Evolutionary conservation across 1,140 invertebrate species (phyloP), one percentile per base, ranked within the genome.

Genomic region (Asobara japonica): DNA sequence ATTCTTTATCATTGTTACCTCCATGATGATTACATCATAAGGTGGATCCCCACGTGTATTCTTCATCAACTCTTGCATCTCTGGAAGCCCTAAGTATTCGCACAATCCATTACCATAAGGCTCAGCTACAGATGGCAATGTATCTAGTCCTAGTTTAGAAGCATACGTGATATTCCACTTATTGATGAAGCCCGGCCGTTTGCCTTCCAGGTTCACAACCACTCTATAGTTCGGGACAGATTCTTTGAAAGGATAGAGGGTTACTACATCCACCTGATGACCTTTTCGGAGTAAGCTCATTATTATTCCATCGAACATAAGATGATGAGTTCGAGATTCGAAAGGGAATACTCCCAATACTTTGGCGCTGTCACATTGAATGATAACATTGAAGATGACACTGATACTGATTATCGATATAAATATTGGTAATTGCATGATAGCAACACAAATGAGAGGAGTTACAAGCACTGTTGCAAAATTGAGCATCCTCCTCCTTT

Each of bases 221-320:
- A 80, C 77, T 0, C 16, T 76, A 38, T 80, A 81, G 65, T 85
- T 85, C 0, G 71, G 33, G 78, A 65, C 3, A 18, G 16, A 33
- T 41, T 67, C 62, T 33, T 76, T 62, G 7, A 74, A 73, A 3
- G 78, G 77, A 65, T 77, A 82, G 2, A 74, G 62, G 8, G 76
- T 80, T 8, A 83, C 51, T 0, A 82, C 80, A 2, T 82, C 81
- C 1, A 88, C 74, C n/a, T 85, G 56, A 75, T 88, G 87, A 5
- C 82, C 83, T n/a, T 79, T 74, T 16, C 66, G 16, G 3, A 80
- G 83, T 6, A 88, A 75, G 10, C 74, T 80, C 36, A 80, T 77
- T 30, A 84, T 76, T 1, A 87, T 30, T 6, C 80, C 73, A 16
- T 81, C 74, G 38, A 84, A 83, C 13, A 84, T 77, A 65, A 80